A percentile compares a stretch with the other conserved stretches of the same genome.
phyloP scores from a whole-genome alignment of 2,113 vertebrate species.

The Rhodinocichla rosea region DNA sequence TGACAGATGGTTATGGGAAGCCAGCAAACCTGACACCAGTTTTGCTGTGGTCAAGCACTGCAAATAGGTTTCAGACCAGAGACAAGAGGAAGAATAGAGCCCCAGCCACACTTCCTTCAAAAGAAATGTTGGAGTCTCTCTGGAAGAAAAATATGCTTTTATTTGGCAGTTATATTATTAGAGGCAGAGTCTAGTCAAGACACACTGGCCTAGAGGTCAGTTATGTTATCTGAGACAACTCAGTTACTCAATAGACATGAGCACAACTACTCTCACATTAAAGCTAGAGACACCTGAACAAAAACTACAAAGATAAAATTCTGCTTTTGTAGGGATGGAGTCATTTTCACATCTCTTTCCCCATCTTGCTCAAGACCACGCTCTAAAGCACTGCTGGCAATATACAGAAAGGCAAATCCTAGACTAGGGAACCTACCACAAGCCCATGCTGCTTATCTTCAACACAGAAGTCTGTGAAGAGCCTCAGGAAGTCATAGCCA shows the following conservation, averaged over 20 bases:
- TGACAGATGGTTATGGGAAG: conserved; percentile 38
- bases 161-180: conserved; percentile 10
- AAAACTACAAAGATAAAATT: neutral
- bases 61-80: conserved; percentile 17
- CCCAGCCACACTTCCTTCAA: conserved; percentile 2
- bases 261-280: neutral
- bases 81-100: neutral
- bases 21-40: conserved; percentile 22
- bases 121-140: neutral
- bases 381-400: neutral
- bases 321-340: neutral
- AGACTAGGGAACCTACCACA: neutral
- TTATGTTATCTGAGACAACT: neutral
- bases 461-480: neutral
- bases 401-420: neutral
- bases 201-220: neutral
- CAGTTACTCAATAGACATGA: neutral
- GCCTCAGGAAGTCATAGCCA: neutral
- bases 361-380: neutral
- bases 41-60: conserved; percentile 31
- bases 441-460: neutral
- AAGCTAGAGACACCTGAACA: neutral
- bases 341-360: neutral
- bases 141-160: neutral
- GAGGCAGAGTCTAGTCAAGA: neutral